phyloP scores from a whole-genome alignment of 2,888 invertebrate genomes.

The Caenorhabditis sinica region DNA sequence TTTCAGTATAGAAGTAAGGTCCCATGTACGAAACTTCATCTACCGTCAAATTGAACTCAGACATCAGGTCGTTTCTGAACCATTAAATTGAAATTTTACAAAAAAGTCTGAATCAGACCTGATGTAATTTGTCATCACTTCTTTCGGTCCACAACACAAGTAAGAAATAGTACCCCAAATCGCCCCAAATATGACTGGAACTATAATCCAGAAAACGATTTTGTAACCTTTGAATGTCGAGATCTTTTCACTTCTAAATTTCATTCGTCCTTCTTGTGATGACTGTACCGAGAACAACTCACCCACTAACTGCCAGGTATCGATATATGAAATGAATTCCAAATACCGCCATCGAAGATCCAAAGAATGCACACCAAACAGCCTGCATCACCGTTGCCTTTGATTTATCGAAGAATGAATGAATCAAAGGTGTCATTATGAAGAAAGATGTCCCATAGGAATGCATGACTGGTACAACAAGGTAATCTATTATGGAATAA shows the following conservation, averaged over 20 bases:
- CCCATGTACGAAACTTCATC: slow-evolving; percentile 45
- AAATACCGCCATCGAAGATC: slow-evolving; percentile 53
- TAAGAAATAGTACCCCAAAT: slow-evolving; percentile 39
- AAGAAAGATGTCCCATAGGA: slow-evolving; percentile 43
- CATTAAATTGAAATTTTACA: neutral
- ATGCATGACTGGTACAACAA: slow-evolving; percentile 39
- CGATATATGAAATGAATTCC: slow-evolving; percentile 57
- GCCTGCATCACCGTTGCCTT: slow-evolving; percentile 12
- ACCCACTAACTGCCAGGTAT: slow-evolving; percentile 48
- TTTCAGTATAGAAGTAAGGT: slow-evolving; percentile 26
- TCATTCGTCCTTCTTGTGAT: neutral
- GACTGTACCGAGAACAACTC: neutral
- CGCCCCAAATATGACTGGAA: slow-evolving; percentile 30
- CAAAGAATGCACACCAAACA: slow-evolving; percentile 54
- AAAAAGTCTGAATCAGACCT: neutral
- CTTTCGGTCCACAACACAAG: slow-evolving; percentile 41
- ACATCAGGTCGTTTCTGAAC: slow-evolving; percentile 24
- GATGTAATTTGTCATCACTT: slow-evolving; percentile 23
- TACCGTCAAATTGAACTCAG: slow-evolving; percentile 7
- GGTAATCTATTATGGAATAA: slow-evolving; percentile 40
- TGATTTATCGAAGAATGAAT: slow-evolving; percentile 15
- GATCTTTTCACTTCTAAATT: slow-evolving; percentile 24
- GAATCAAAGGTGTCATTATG: slow-evolving; percentile 25
- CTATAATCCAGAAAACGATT: slow-evolving; percentile 30
- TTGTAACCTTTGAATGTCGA: slow-evolving; percentile 44